Evolutionary conservation across 2,113 vertebrate genomes (phyloP).

Genomic region (Ciconia boyciana): DNA sequence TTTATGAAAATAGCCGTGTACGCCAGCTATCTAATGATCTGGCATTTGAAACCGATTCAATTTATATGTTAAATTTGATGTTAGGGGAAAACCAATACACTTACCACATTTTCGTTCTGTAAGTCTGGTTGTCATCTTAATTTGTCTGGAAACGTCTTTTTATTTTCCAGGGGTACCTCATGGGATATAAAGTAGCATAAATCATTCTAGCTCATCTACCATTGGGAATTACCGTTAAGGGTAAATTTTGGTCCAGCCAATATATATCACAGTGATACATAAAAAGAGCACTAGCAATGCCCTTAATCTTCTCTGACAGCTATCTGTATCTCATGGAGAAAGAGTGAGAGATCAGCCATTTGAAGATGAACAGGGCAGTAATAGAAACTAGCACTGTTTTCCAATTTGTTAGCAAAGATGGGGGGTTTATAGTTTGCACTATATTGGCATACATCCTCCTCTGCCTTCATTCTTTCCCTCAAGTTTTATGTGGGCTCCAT

Average conservation of each 20-base stretch:
- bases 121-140: background rate
- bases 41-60: constrained; percentile 53
- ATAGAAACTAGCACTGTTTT: background rate
- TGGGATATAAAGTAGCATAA: background rate
- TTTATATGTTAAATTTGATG: constrained; percentile 43
- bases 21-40: constrained; percentile 19
- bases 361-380: background rate
- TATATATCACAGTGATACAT: background rate
- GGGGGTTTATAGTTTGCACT: background rate
- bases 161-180: background rate
- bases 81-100: background rate
- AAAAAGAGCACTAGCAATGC: background rate
- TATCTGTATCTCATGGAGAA: background rate
- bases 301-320: background rate
- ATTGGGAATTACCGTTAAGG: background rate
- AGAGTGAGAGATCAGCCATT: background rate
- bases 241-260: background rate
- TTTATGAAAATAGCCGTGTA: constrained; percentile 16
- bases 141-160: constrained; percentile 20
- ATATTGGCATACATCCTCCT: rapidly evolving
- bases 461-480: background rate
- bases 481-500: background rate
- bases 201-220: background rate
- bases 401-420: background rate
- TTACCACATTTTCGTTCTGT: background rate